Evolutionary conservation across 1,140 invertebrate species (phyloP).

Genomic region (Delia radicum): DNA sequence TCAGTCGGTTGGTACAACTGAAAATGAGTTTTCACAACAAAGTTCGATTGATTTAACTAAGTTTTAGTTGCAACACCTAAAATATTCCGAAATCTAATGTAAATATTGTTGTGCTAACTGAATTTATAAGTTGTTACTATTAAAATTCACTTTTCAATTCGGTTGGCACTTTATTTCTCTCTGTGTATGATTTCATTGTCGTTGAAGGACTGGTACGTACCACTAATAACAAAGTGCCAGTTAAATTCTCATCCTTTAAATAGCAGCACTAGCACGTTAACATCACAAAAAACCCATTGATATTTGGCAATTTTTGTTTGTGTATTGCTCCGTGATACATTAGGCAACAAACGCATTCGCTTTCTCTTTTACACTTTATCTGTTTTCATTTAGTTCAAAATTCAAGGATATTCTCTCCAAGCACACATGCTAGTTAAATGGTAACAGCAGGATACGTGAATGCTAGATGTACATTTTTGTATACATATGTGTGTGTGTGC

Average conservation of each 20-base stretch:
- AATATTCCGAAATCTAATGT: no score
- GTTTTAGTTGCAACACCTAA: no score
- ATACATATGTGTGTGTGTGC: background rate
- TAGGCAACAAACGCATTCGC: conserved; percentile 9
- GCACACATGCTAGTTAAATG: background rate
- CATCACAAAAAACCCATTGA: background rate
- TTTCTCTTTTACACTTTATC: conserved; percentile 10
- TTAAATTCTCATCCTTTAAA: conserved; percentile 18
- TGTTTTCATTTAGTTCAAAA: background rate
- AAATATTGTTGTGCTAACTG: no score
- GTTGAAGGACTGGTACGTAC: background rate
- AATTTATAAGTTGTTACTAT: no score
- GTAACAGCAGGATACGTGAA: background rate
- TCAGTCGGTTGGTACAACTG: no score
- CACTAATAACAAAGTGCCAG: background rate
- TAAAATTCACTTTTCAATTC: no score
- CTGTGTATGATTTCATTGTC: background rate
- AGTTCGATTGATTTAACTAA: no score
- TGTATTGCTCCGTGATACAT: background rate
- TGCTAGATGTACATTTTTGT: background rate
- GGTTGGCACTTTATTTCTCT: no score
- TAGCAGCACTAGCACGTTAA: background rate
- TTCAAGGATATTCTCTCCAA: conserved; percentile 1
- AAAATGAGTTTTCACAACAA: no score
- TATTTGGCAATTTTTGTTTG: conserved; percentile 5